Conservation (phyloP, 1,140 invertebrate genomes). For the Bicyclus anynana region DNA sequence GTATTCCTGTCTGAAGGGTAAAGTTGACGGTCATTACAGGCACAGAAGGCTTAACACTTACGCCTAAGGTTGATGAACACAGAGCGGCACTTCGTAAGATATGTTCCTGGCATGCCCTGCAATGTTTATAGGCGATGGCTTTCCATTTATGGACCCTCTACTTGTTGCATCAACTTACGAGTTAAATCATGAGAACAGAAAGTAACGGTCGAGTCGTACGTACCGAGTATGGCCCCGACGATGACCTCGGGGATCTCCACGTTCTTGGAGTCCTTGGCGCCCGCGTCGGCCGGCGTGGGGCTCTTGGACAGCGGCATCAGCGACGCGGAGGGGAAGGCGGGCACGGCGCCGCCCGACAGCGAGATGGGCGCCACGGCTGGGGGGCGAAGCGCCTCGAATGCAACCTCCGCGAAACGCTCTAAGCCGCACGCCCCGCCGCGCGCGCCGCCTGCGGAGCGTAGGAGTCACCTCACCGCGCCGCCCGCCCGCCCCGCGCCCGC, state of each 20-base stretch:
- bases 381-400: conserved; percentile 84
- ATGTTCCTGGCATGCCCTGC: too few relatives aligned
- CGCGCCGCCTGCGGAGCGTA: conserved; percentile 72
- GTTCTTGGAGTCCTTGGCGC: conserved; percentile 89
- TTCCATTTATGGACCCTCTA: too few relatives aligned
- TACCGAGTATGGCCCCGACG: conserved; percentile 96
- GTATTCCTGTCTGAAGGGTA: too few relatives aligned
- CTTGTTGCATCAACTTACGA: too few relatives aligned
- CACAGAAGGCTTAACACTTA: too few relatives aligned
- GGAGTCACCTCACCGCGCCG: not conserved
- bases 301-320: conserved; percentile 91
- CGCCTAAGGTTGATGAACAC: too few relatives aligned
- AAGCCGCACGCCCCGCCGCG: conserved; percentile 78
- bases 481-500: conserved; percentile 11
- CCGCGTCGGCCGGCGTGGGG: conserved; percentile 87
- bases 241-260: conserved; percentile 96
- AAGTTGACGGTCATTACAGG: too few relatives aligned
- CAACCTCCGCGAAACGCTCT: conserved; percentile 83
- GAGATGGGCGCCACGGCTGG: conserved; percentile 83
- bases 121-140: too few relatives aligned
- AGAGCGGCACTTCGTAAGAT: too few relatives aligned
- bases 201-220: not conserved
- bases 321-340: conserved; percentile 85
- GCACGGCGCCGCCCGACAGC: conserved; percentile 84
- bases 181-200: too few relatives aligned